Evolutionary conservation across 2,888 invertebrate genomes (phyloP).

Genomic region (Lycophotia porphyrea): DNA sequence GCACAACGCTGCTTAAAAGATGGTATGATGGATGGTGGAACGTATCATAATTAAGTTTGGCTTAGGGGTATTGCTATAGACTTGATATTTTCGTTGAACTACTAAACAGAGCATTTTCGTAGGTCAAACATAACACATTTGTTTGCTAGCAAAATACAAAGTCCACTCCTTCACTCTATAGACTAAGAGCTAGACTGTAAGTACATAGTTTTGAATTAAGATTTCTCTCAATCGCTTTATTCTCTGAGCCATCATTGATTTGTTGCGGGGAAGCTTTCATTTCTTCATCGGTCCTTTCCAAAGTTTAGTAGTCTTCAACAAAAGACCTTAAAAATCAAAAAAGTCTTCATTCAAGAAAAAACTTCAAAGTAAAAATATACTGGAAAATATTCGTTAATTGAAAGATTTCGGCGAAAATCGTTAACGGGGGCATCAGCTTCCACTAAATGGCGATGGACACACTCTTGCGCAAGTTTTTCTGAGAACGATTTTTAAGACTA

Average conservation of each 20-base stretch:
- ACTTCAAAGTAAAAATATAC: constrained; percentile 10
- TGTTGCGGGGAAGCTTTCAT: too few relatives aligned
- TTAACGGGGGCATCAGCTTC: constrained; percentile 5
- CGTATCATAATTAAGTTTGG: background rate
- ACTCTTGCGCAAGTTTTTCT: constrained; percentile 44
- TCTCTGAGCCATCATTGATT: background rate
- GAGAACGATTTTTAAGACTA: constrained; percentile 28
- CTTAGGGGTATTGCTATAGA: background rate
- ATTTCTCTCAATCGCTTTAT: background rate
- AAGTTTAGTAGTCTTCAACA: too few relatives aligned
- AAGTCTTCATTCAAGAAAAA: too few relatives aligned
- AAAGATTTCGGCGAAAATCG: constrained; percentile 38
- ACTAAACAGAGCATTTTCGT: background rate
- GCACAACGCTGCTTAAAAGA: too few relatives aligned
- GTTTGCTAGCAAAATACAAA: background rate
- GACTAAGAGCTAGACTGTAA: background rate
- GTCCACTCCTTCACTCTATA: background rate
- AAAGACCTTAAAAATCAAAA: too few relatives aligned
- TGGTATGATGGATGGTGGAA: too few relatives aligned
- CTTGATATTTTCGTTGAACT: background rate
- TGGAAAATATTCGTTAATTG: constrained; percentile 40
- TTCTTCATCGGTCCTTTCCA: too few relatives aligned
- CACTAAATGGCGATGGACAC: constrained; percentile 5
- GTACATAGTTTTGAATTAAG: background rate
- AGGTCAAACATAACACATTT: background rate